These are phyloP conservation scores for Phylloscopus trochilus DNA, from an alignment of 2,113 vertebrate species.

Conservation along the genomic window DNA sequence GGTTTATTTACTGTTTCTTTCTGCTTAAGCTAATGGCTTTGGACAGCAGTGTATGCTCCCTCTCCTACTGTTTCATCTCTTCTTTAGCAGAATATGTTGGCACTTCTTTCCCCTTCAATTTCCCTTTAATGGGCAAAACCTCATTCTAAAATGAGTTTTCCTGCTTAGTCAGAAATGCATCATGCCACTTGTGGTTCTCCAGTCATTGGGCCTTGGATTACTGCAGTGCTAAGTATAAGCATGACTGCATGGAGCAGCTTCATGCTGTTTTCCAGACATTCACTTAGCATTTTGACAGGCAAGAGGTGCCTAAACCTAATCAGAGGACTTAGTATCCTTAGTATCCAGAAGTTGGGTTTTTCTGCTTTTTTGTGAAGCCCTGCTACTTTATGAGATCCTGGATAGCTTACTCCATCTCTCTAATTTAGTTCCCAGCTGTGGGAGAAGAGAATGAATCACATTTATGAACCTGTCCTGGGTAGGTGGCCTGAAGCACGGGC, in stretches of 20 bases:
- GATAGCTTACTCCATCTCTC: neutral
- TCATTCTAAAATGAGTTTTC: constrained; percentile 41
- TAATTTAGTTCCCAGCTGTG: neutral
- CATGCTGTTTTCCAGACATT: neutral
- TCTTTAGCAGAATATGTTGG: constrained; percentile 6
- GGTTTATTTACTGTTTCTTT: constrained; percentile 27
- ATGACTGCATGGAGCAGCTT: constrained; percentile 21
- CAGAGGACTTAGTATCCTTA: neutral
- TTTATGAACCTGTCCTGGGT: neutral
- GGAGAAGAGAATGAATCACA: neutral
- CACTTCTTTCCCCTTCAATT: neutral
- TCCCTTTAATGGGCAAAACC: constrained; percentile 36
- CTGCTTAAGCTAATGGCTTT: neutral
- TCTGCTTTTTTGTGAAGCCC: neutral
- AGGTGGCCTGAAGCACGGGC: neutral
- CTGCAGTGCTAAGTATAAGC: constrained; percentile 52
- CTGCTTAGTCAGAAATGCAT: constrained; percentile 55
- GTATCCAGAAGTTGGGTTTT: neutral
- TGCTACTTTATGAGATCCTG: neutral
- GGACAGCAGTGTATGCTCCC: neutral
- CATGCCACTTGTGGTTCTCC: constrained; percentile 20
- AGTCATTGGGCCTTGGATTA: constrained; percentile 12
- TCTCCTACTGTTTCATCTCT: neutral
- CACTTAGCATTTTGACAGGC: constrained; percentile 26
- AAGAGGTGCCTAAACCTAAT: neutral